Percentiles rank a stretch among this genome's conserved stretches.
Evolutionary conservation across 2,797 vertebrate species (phyloP).

Genomic region (Acanthornis magna): DNA sequence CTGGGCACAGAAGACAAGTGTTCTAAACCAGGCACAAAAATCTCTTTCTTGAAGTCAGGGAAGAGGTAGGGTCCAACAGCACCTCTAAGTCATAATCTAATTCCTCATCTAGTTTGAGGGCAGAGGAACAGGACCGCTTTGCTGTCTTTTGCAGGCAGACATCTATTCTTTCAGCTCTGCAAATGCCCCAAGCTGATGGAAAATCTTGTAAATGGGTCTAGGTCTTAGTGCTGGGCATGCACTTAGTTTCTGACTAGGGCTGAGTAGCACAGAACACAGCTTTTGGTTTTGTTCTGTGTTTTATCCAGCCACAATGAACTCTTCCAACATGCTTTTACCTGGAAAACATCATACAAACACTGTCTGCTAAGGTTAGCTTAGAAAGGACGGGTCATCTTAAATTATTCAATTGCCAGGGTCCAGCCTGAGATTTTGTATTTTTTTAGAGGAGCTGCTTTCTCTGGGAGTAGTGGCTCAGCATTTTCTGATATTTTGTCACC

Average conservation of each 20-base stretch:
- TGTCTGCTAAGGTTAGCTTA: background rate
- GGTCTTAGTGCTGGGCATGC: background rate
- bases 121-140: background rate
- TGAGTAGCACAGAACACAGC: background rate
- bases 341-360: background rate
- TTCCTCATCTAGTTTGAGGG: background rate
- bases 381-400: background rate
- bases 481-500: background rate
- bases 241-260: background rate
- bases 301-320: background rate
- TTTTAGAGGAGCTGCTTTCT: background rate
- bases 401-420: background rate
- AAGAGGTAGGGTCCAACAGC: background rate
- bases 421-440: background rate
- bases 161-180: background rate
- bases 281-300: background rate
- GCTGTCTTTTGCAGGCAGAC: background rate
- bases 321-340: background rate
- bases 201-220: background rate
- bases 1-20: background rate
- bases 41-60: background rate
- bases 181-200: background rate
- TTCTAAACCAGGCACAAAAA: background rate
- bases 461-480: background rate
- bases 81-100: background rate